These are phyloP conservation scores for Agriopis marginaria DNA, from an alignment of 2,888 invertebrate species.

Conservation along the genomic window DNA sequence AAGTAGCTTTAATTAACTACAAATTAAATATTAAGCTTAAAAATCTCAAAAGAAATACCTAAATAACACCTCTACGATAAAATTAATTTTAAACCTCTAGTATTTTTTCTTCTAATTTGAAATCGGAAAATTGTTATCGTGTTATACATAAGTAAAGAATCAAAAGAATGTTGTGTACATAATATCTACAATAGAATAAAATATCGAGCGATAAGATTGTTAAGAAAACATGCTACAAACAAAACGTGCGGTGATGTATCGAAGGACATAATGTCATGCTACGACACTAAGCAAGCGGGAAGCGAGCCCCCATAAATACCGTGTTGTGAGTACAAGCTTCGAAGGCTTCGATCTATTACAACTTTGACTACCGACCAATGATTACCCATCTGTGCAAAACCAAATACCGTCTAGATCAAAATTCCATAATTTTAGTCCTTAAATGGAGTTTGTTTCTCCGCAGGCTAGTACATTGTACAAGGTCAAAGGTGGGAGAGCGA, in stretches of 20 bases:
- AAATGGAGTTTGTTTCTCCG: background rate
- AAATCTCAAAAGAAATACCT: conserved; percentile 9
- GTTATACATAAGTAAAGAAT: conserved; percentile 20
- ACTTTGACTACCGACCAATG: background rate
- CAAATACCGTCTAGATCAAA: background rate
- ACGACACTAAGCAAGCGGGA: conserved; percentile 59
- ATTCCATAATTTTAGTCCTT: background rate
- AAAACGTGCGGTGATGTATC: conserved; percentile 50
- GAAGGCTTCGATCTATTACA: conserved; percentile 58
- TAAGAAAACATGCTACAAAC: conserved; percentile 49
- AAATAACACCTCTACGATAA: conserved; percentile 18
- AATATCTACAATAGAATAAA: conserved; percentile 36
- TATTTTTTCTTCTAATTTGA: conserved; percentile 17
- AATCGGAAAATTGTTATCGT: conserved; percentile 21
- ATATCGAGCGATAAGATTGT: conserved; percentile 25
- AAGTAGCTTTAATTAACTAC: conserved; percentile 5
- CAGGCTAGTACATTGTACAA: background rate
- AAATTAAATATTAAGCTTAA: conserved; percentile 19
- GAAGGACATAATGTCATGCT: conserved; percentile 58
- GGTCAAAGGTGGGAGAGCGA: conserved; percentile 47
- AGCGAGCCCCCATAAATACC: conserved; percentile 68
- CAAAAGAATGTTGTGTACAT: conserved; percentile 25
- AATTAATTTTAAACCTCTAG: conserved; percentile 4
- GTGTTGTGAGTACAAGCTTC: conserved; percentile 63
- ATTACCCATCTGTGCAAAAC: background rate